A percentile compares a stretch with the other conserved stretches of the same genome.
phyloP scores from a whole-genome alignment of 2,113 vertebrate species.

The Sander vitreus region DNA sequence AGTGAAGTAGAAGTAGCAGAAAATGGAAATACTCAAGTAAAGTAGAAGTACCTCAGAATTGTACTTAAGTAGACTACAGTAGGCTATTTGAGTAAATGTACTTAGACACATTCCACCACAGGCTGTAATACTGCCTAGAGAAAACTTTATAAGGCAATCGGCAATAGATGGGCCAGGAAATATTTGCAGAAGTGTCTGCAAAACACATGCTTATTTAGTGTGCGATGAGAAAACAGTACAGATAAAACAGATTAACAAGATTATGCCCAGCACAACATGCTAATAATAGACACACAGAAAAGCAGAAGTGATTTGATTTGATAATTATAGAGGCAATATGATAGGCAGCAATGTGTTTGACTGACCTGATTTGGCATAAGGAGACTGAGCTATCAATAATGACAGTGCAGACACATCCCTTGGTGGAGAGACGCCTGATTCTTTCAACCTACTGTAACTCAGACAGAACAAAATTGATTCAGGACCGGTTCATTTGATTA shows the following conservation, averaged over 20 bases:
- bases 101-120: no score
- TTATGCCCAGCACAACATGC: neutral
- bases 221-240: neutral
- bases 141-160: neutral
- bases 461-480: constrained; percentile 31
- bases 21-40: no score
- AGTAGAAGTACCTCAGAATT: no score
- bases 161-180: neutral
- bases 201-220: neutral
- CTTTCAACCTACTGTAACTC: constrained; percentile 22
- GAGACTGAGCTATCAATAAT: neutral
- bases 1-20: no score
- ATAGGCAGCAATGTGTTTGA: neutral
- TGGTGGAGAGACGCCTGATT: constrained; percentile 10
- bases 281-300: neutral
- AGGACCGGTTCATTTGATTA: constrained; percentile 20
- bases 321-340: neutral
- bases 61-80: no score
- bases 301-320: neutral
- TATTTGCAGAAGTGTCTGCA: neutral
- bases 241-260: neutral
- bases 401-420: constrained; percentile 8
- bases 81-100: no score
- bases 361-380: neutral
- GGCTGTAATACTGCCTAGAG: neutral